A percentile compares a stretch with the other conserved stretches of the same genome.
These are phyloP conservation scores for Seriola dumerili DNA, from an alignment of 2,113 vertebrate species.

Conservation along the genomic window DNA sequence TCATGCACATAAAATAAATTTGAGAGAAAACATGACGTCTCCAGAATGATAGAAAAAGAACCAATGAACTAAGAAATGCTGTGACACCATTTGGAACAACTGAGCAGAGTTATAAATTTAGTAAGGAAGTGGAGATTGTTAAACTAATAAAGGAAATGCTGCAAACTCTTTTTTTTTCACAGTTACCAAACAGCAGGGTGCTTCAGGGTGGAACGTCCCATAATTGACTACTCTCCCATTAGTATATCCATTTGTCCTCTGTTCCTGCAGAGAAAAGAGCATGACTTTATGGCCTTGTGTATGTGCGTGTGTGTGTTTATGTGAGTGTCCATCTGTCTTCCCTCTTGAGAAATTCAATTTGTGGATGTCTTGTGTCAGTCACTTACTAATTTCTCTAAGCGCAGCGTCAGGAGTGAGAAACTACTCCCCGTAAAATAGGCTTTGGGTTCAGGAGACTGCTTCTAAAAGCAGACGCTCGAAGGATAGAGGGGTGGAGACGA, in stretches of 20 bases:
- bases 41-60: slow-evolving; percentile 5
- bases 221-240: slow-evolving; percentile 55
- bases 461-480: slow-evolving; percentile 57
- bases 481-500: slow-evolving; percentile 49
- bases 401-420: slow-evolving; percentile 67
- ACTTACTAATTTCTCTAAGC: slow-evolving; percentile 78
- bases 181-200: slow-evolving; percentile 42
- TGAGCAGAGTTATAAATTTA: slow-evolving; percentile 13
- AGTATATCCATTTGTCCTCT: slow-evolving; percentile 39
- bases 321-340: slow-evolving; percentile 34
- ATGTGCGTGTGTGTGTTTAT: slow-evolving; percentile 44
- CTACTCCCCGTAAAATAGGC: slow-evolving; percentile 75
- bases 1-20: slow-evolving; percentile 20
- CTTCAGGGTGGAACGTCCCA: slow-evolving; percentile 36
- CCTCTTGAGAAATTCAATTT: slow-evolving; percentile 76
- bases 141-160: slow-evolving; percentile 29
- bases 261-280: slow-evolving; percentile 29
- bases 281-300: slow-evolving; percentile 34
- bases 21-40: slow-evolving; percentile 15
- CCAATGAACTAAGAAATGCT: slow-evolving; percentile 17
- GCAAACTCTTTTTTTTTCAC: not conserved
- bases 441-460: slow-evolving; percentile 70
- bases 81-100: not conserved
- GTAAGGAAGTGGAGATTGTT: slow-evolving; percentile 11
- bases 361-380: slow-evolving; percentile 70